Conservation (phyloP, 2,113 vertebrate species). For the Syngnathoides biaculeatus region DNA sequence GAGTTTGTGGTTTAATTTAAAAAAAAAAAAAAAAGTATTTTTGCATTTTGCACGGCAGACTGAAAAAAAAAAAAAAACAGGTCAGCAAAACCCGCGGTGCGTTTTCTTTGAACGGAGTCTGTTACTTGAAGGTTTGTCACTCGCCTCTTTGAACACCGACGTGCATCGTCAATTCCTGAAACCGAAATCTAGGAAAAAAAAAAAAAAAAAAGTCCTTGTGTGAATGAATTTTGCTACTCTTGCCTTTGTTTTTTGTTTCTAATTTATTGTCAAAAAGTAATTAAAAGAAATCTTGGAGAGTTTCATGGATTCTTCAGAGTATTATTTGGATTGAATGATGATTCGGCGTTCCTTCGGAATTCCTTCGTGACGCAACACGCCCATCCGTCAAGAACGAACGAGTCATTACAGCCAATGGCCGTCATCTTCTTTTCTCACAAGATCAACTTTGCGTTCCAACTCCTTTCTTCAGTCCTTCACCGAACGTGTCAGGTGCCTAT, state of each 20-base stretch:
- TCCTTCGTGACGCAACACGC: background rate
- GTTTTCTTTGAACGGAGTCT: constrained; percentile 52
- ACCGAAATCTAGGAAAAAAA: background rate
- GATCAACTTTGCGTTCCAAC: constrained; percentile 9
- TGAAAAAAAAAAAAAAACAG: constrained; percentile 15
- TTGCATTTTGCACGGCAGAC: constrained; percentile 54
- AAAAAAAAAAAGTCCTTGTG: constrained; percentile 32
- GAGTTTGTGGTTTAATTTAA: constrained; percentile 17
- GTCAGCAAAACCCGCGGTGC: constrained; percentile 31
- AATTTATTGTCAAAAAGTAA: constrained; percentile 74
- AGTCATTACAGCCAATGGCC: background rate
- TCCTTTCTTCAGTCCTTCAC: constrained; percentile 6
- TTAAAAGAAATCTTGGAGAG: constrained; percentile 32
- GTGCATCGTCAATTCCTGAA: constrained; percentile 7
- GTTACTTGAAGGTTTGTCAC: constrained; percentile 53
- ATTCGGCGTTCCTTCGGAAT: background rate
- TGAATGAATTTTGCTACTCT: constrained; percentile 57
- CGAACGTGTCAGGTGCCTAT: constrained; percentile 22
- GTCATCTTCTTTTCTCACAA: constrained; percentile 2
- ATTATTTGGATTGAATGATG: background rate
- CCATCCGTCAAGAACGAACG: constrained; percentile 22
- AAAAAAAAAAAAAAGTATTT: constrained; percentile 31
- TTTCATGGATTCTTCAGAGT: background rate
- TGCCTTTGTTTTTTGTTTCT: constrained; percentile 60
- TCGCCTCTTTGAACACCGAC: constrained; percentile 11